phyloP scores from a whole-genome alignment of 2,113 vertebrate species.

The Channa maculata region DNA sequence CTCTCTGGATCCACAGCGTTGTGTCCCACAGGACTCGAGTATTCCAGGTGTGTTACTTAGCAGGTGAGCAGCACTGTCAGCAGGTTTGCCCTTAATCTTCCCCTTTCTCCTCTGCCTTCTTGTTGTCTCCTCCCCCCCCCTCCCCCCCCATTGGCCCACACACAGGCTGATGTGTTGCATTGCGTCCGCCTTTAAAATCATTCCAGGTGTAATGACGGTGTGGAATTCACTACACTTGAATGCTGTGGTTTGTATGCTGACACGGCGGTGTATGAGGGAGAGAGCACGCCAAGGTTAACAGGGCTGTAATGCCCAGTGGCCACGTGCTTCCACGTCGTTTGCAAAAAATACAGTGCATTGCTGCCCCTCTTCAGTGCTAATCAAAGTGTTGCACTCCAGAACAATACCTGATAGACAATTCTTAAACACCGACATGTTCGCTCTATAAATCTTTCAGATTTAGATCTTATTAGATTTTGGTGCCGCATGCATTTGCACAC shows the following conservation, averaged over 20 bases:
- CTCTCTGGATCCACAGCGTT: too few species aligned
- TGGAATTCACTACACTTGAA: not conserved
- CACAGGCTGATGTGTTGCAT: too few species aligned
- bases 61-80: too few species aligned
- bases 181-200: not conserved
- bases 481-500: constrained; percentile 11
- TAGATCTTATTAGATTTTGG: not conserved
- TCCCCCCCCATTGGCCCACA: not conserved
- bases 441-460: not conserved
- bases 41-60: too few species aligned
- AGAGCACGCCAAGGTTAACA: constrained; percentile 53
- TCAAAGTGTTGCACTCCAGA: not conserved
- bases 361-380: constrained; percentile 7
- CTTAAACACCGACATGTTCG: not conserved
- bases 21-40: too few species aligned
- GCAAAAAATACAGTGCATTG: not conserved
- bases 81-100: too few species aligned
- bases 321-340: not conserved
- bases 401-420: not conserved
- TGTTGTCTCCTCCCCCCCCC: too few species aligned
- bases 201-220: constrained; percentile 4
- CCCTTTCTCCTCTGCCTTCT: too few species aligned
- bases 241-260: constrained; percentile 41
- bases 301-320: constrained; percentile 22
- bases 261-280: constrained; percentile 36